phyloP scores from a whole-genome alignment of 1,140 invertebrate species.

The Tetraneura akinire region DNA sequence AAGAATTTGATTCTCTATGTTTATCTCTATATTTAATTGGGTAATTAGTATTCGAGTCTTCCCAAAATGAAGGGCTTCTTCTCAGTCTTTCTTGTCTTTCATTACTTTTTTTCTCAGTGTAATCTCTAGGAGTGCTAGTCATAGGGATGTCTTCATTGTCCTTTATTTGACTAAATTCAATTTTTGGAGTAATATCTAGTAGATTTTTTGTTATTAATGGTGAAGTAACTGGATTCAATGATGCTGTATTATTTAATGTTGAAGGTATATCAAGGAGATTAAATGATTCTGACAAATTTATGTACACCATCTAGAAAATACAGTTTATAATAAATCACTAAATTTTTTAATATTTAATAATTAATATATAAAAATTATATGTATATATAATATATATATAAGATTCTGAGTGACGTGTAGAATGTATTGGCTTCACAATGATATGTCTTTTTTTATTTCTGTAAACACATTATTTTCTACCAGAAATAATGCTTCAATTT shows the following conservation, averaged over 20 bases:
- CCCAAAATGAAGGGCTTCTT: slow-evolving; percentile 39
- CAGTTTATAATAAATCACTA: too few species aligned
- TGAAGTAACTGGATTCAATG: not conserved
- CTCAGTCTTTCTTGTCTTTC: slow-evolving; percentile 20
- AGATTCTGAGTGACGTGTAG: too few species aligned
- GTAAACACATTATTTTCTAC: too few species aligned
- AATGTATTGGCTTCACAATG: too few species aligned
- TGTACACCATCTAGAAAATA: slow-evolving; percentile 22
- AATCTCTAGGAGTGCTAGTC: slow-evolving; percentile 38
- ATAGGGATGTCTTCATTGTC: not conserved
- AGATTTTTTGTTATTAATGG: not conserved
- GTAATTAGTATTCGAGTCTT: slow-evolving; percentile 21
- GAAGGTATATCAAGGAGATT: slow-evolving; percentile 36
- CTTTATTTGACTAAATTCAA: not conserved
- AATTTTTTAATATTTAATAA: too few species aligned
- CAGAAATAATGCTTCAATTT: too few species aligned
- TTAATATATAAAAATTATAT: too few species aligned
- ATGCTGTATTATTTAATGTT: not conserved
- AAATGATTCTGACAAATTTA: slow-evolving; percentile 4
- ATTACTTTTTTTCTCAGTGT: not conserved
- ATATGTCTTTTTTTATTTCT: too few species aligned
- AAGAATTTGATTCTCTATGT: not conserved
- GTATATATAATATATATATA: too few species aligned
- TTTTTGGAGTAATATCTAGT: slow-evolving; percentile 2
- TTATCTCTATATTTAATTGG: slow-evolving; percentile 18